A percentile compares a stretch with the other conserved stretches of the same genome.
These are phyloP conservation scores for Brachirus orientalis DNA, from an alignment of 2,113 vertebrate genomes.

Conservation along the genomic window DNA sequence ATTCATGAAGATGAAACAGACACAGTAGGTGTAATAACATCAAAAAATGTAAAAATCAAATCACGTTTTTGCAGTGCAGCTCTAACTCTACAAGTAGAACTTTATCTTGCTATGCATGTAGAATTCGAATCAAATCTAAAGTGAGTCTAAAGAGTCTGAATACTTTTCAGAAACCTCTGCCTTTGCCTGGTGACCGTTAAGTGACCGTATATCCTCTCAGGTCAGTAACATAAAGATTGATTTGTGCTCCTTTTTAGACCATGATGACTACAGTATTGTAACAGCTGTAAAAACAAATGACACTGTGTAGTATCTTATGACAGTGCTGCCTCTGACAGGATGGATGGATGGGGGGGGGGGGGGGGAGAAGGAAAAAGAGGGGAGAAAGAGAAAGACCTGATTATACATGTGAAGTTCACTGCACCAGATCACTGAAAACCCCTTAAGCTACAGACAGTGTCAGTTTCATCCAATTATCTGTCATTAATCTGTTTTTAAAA, in stretches of 20 bases:
- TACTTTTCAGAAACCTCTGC: not conserved
- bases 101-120: not conserved
- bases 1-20: too few species aligned
- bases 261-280: not conserved
- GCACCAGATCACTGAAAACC: not conserved
- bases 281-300: slow-evolving; percentile 43
- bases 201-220: slow-evolving; percentile 4
- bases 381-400: not conserved
- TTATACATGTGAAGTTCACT: not conserved
- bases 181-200: slow-evolving; percentile 14
- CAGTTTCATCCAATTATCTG: slow-evolving; percentile 28
- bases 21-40: too few species aligned
- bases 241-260: slow-evolving; percentile 15
- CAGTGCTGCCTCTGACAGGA: not conserved
- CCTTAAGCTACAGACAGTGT: not conserved
- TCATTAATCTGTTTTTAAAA: slow-evolving; percentile 22
- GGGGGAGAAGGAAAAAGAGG: too few species aligned
- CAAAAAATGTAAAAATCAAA: too few species aligned
- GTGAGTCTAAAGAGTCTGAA: not conserved
- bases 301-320: not conserved
- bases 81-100: too few species aligned
- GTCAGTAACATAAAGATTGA: slow-evolving; percentile 15
- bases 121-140: not conserved
- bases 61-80: too few species aligned
- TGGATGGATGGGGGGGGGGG: not conserved